Conservation (phyloP, 2,113 vertebrate species). For the Tragelaphus scriptus region DNA sequence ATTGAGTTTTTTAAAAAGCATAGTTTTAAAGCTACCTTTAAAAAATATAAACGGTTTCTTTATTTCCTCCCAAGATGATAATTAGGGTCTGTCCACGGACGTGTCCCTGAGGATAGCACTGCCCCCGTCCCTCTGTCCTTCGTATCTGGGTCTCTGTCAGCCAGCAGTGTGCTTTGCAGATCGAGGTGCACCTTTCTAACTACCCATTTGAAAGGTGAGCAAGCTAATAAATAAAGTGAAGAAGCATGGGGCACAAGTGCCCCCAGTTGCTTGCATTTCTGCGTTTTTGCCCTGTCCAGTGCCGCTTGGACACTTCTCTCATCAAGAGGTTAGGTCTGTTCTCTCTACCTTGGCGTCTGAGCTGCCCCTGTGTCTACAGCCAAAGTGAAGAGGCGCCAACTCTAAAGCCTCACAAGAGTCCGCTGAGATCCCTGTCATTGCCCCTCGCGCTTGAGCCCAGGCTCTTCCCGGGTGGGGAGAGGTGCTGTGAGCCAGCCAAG, state of each 20-base stretch:
- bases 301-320: neutral
- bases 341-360: neutral
- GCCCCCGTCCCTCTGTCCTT: neutral
- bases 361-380: neutral
- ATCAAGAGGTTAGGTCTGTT: neutral
- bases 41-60: neutral
- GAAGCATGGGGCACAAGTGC: too few relatives aligned
- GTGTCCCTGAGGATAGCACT: too few relatives aligned
- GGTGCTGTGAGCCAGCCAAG: neutral
- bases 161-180: neutral
- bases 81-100: neutral
- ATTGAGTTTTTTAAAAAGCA: neutral
- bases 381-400: too few relatives aligned
- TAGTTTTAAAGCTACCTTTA: neutral
- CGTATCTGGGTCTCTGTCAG: neutral
- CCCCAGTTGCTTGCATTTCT: neutral
- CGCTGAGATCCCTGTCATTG: neutral
- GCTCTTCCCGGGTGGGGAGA: neutral
- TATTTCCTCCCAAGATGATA: neutral
- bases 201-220: neutral
- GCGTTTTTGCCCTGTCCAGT: fast-evolving
- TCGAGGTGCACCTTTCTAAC: too few relatives aligned
- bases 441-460: neutral
- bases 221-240: neutral
- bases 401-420: neutral